phyloP scores from a whole-genome alignment of 2,113 vertebrate genomes.

The Martes martes region DNA sequence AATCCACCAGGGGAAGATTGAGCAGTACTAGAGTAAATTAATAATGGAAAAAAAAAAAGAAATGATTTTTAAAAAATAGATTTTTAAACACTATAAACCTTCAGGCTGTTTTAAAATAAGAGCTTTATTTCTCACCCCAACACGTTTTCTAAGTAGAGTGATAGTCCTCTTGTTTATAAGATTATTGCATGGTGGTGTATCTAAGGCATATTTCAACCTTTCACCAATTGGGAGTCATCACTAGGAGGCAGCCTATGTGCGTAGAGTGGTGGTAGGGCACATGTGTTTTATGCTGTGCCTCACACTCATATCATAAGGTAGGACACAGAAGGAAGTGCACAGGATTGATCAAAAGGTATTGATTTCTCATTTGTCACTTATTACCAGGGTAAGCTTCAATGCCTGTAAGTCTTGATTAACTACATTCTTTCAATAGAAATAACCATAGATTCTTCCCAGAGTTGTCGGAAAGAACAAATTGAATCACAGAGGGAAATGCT shows the following conservation, averaged over 20 bases:
- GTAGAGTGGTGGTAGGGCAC: not conserved
- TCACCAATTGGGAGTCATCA: not conserved
- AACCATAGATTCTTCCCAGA: not conserved
- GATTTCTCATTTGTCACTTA: not conserved
- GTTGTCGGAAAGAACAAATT: not conserved
- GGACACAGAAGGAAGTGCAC: not conserved
- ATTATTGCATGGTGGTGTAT: not conserved
- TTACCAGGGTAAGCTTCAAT: not conserved
- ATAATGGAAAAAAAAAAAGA: not conserved
- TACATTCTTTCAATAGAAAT: not conserved
- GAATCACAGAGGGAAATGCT: not conserved
- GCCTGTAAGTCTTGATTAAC: not conserved
- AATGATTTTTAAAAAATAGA: not conserved
- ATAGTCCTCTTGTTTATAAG: not conserved
- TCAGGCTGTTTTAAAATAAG: conserved; percentile 8
- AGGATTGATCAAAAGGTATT: not conserved
- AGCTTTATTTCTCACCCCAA: not conserved
- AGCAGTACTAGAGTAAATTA: not conserved
- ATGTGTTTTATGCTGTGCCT: not conserved
- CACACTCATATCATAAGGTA: not conserved
- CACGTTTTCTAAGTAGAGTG: not conserved
- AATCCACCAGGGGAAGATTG: not conserved
- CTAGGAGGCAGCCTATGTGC: not conserved
- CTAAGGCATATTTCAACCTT: not conserved
- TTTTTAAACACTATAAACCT: not conserved